Base-by-base conservation (phyloP, 2,797 vertebrate genomes). In the Microchirus variegatus region DNA sequence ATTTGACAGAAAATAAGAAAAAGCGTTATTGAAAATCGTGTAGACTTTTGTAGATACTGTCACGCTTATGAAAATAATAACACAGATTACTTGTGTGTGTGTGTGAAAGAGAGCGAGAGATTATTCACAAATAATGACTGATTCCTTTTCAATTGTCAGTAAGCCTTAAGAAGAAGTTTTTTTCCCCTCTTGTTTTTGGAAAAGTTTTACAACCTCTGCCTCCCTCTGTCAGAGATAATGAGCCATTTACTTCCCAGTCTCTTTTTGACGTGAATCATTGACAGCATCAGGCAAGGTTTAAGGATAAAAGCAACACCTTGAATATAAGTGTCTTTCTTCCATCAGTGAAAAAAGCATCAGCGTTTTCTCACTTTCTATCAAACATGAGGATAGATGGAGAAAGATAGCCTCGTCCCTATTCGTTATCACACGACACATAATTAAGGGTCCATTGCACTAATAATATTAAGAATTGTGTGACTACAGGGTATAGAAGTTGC, bases 201-300 rank as follows among this genome's bases (percentile, higher is more conserved):
- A 71, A 85, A 82, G 59, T 85, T 83, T 78, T 48, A 36, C 56
- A 80, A 70, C 73, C 69, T 85, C 83, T 82, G 70, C 75, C 72
- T 4, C n/a, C 15, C 78, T 75, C 56, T 48, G 62, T 80, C 63
- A 59, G 65, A 82, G 84, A 87, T 90, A 91, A 91, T 86, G 85
- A 90, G 61, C 75, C 58, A 85, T 87, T 90, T 91, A 75, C 80
- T 89, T 90, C 89, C 82, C 70, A 70, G 73, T 78, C 58, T 70
- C 7, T 73, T 59, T 63, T 63, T 77, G 77, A 75, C 0, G 52
- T 46, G 54, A 67, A 77, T 77, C 65, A 60, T 76, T 13, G 45
- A 67, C 84, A 85, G 75, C 80, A 81, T 76, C 79, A 79, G 75
- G 81, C 53, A 59, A 0, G 43, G 69, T 59, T 83, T 67, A 64